Evolutionary conservation across 2,113 vertebrate species (phyloP).

Genomic region (Sarotherodon lohbergeri): DNA sequence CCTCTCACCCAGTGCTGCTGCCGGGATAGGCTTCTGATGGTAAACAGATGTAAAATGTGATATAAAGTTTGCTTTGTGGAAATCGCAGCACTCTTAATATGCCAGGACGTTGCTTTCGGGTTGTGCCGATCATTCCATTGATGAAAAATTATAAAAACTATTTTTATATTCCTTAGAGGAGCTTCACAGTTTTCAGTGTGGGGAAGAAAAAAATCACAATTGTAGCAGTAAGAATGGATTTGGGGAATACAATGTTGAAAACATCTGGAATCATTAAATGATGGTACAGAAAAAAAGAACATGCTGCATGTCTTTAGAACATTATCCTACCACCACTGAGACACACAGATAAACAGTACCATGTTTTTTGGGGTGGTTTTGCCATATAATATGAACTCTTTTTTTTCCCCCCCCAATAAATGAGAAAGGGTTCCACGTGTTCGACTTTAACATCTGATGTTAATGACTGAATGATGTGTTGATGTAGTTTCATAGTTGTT

Average conservation of each 20-base stretch:
- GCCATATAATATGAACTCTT: not conserved
- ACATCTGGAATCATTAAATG: not conserved
- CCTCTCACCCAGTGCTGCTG: not conserved
- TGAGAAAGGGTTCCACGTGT: not conserved
- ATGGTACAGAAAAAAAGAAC: not conserved
- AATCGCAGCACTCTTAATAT: not conserved
- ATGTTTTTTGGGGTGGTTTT: not conserved
- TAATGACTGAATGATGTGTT: not conserved
- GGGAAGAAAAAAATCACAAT: not conserved
- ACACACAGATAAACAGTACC: not conserved
- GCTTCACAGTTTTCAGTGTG: not conserved
- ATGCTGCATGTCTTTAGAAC: not conserved
- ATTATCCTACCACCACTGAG: not conserved
- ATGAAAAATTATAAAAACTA: not conserved
- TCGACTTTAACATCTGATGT: not conserved
- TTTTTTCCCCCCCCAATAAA: not conserved
- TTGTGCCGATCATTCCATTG: not conserved
- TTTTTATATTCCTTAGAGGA: not conserved
- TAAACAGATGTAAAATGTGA: not conserved
- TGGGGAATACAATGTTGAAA: not conserved
- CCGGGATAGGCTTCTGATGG: not conserved
- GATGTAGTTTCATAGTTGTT: not conserved
- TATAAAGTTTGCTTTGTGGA: not conserved
- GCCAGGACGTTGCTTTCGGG: rapidly evolving
- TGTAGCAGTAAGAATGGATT: not conserved